These are phyloP conservation scores for Drosophila oshimai DNA, from an alignment of 1,140 invertebrate species.

Conservation along the genomic window DNA sequence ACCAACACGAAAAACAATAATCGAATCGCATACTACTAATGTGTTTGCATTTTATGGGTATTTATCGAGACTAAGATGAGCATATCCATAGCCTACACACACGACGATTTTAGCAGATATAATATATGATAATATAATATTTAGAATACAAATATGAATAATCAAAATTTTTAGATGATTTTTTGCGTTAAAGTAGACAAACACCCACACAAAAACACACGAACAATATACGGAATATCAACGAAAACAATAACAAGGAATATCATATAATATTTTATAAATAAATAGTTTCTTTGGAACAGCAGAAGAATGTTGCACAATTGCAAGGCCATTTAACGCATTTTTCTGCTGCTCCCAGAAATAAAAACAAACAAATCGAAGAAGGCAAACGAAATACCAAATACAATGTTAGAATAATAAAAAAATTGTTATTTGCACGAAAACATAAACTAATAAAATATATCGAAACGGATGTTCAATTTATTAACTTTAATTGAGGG, in stretches of 20 bases:
- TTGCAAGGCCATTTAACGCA: background rate
- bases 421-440: constrained; percentile 64
- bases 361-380: background rate
- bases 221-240: constrained; percentile 41
- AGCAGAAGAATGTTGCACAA: background rate
- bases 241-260: constrained; percentile 46
- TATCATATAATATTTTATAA: constrained; percentile 29
- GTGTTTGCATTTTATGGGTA: constrained; percentile 27
- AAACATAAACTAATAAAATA: constrained; percentile 36
- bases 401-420: constrained; percentile 38
- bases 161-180: constrained; percentile 51
- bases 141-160: constrained; percentile 47
- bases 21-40: constrained; percentile 52
- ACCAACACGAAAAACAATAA: constrained; percentile 45
- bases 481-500: background rate
- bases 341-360: background rate
- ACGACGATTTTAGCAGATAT: constrained; percentile 30
- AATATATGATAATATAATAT: constrained; percentile 18
- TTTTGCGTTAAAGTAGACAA: constrained; percentile 45
- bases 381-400: constrained; percentile 19
- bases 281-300: background rate
- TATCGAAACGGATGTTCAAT: constrained; percentile 10
- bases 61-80: background rate
- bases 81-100: constrained; percentile 1
- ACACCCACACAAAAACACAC: constrained; percentile 22